Conservation (phyloP, 2,113 vertebrate genomes). For the Riparia riparia region DNA sequence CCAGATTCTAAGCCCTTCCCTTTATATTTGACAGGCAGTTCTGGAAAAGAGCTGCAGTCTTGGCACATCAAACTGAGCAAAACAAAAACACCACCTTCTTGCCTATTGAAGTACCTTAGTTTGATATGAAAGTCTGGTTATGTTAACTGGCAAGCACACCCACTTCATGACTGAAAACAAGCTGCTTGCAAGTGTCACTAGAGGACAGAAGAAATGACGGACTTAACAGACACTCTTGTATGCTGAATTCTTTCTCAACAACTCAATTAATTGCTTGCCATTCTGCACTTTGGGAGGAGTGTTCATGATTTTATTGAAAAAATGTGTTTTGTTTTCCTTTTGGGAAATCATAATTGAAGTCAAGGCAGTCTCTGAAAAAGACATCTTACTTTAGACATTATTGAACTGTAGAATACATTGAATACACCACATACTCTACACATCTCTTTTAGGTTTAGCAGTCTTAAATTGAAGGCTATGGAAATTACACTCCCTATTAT, state of each 20-base stretch:
- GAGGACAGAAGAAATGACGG: slow-evolving; percentile 23
- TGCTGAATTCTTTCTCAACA: slow-evolving; percentile 56
- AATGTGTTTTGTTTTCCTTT: slow-evolving; percentile 47
- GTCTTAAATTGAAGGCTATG: not conserved
- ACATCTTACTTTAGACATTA: not conserved
- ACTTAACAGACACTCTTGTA: slow-evolving; percentile 12
- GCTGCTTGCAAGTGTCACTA: slow-evolving; percentile 41
- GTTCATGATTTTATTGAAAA: slow-evolving; percentile 49
- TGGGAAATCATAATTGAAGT: slow-evolving; percentile 27
- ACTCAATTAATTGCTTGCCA: slow-evolving; percentile 28
- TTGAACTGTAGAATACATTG: not conserved
- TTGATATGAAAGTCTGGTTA: slow-evolving; percentile 12
- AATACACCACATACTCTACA: not conserved
- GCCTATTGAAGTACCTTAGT: not conserved
- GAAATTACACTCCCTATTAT: not conserved
- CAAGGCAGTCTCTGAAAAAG: slow-evolving; percentile 26
- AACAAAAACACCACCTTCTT: not conserved
- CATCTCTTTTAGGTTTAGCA: not conserved
- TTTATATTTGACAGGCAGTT: not conserved
- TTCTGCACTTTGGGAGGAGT: slow-evolving; percentile 45
- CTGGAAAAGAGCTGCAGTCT: not conserved
- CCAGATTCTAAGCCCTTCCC: not conserved
- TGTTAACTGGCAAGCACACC: not conserved
- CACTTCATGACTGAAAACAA: not conserved
- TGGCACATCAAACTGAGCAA: not conserved